A percentile compares a stretch with the other conserved stretches of the same genome.
Conservation (phyloP, 2,888 invertebrate genomes). For the Lasiommata megera region DNA sequence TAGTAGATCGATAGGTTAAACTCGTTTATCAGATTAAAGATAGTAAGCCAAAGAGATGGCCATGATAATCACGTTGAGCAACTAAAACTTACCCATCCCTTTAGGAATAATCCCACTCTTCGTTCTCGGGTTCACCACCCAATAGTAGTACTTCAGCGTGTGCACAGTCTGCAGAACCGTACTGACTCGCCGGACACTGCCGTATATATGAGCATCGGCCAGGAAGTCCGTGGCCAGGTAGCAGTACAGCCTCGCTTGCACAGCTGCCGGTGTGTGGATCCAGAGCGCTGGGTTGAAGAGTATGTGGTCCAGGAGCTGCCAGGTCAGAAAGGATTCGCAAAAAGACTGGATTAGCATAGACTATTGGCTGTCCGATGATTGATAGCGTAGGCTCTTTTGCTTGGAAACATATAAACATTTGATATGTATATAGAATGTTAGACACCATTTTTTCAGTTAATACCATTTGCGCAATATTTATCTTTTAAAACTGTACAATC, state of each 20-base stretch:
- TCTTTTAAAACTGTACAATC: no score
- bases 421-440: no score
- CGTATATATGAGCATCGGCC: conserved; percentile 98
- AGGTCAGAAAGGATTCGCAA: conserved; percentile 94
- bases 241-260: conserved; percentile 96
- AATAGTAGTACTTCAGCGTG: conserved; percentile 99
- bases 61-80: neutral
- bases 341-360: conserved; percentile 88
- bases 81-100: conserved; percentile 88
- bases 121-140: conserved; percentile 97
- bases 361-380: conserved; percentile 76
- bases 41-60: no score
- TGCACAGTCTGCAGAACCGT: conserved; percentile 99
- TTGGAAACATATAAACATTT: conserved; percentile 27
- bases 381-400: conserved; percentile 73
- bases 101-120: conserved; percentile 98
- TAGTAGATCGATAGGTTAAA: no score
- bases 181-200: conserved; percentile 96
- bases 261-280: conserved; percentile 98
- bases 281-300: conserved; percentile 99
- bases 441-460: no score
- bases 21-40: no score
- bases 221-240: conserved; percentile 99
- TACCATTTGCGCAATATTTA: no score
- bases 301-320: conserved; percentile 99